Evolutionary conservation across 2,888 invertebrate species (phyloP), one percentile per base, ranked within the genome.

Genomic region (Scaptomyza parva): DNA sequence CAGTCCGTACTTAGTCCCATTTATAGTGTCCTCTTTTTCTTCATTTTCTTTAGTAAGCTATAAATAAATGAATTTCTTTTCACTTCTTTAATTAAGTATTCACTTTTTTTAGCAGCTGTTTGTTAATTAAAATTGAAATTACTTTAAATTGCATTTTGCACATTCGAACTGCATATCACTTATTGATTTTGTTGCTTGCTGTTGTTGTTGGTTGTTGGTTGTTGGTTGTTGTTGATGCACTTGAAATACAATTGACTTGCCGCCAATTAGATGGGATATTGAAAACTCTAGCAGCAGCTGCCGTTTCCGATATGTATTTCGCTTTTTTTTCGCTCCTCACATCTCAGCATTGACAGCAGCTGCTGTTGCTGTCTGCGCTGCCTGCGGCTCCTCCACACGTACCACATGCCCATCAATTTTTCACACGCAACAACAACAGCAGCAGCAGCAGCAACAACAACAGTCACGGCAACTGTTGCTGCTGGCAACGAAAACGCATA

Each of bases 371-470:
- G 41, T 51, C 53, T 57, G 50, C 18, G 40, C 14, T 11, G 41
- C 52, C 30, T 33, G 52, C 24, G 72, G 59, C 44, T 6, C 30
- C 18, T 28, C 39, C 40, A 18, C 39, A 53, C 17, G 57, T 65
- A 66, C 74, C 74, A 80, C 68, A 84, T 71, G 74, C 84, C 85
- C 77, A 80, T 80, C 77, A 72, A 78, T 78, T 75, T 76, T 75
- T 75, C 58, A 61, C 66, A 71, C 66, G 57, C 78, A 58, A 28
- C 57, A 40, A 35, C 57, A 26, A 11, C 45, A 39, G 4, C 50
- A 55, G 33, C 57, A 12, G 64, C 63, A 59, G 76, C 48, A 59
- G 74, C 78, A 58, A 26, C 54, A 39, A 33, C 54, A 35, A 11
- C 17, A 24, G 8, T 41, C 28, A 2, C 45, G 55, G 35, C 57